Evolutionary conservation across 2,113 vertebrate species (phyloP), one percentile per base, ranked within the genome.

Genomic region (Rostratula benghalensis): DNA sequence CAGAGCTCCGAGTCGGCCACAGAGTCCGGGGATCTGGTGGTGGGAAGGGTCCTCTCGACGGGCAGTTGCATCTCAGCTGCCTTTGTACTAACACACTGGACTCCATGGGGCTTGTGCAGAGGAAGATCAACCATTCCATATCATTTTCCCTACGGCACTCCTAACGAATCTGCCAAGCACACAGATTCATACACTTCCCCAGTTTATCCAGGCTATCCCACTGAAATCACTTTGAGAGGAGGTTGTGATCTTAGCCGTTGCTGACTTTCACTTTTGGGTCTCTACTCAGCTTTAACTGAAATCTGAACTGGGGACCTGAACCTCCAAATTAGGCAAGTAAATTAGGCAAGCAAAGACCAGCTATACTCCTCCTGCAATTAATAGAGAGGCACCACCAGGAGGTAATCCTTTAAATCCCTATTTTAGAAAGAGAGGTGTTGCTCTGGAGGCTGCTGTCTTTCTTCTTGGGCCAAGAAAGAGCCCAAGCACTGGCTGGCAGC

Each of bases 211-310:
- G 35, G 11, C 30, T 79, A 11, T 68, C 28, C 46, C 31, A 7
- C 4, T 39, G 46, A 2, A 5, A 10, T 1, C 16, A 4, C 27
- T 46, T 45, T 33, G 35, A 45, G 57, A 46, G 2, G 13, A 11
- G 2, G 1, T 30, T 67, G 11, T n/a, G 16, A 4, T 21, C 31
- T 13, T 69, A 15, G 27, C 1, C 0, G 4, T 41, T 1, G 1
- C 23, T 31, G 50, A 37, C 28, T 81, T 76, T 64, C 23, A 22
- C 20, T 76, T 76, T 25, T 20, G 43, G 19, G 6, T 41, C 33
- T 73, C 33, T 12, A 7, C 18, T 82, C 21, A 7, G 3, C 56
- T 8, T 64, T 48, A 35, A 45, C 17, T 75, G 67, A 59, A 75
- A 68, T 79, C 30, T 25, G 23, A 45, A 11, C 33, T 57, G 50